These are phyloP conservation scores for Teleogryllus occipitalis DNA, from an alignment of 1,140 invertebrate genomes.

Conservation along the genomic window DNA sequence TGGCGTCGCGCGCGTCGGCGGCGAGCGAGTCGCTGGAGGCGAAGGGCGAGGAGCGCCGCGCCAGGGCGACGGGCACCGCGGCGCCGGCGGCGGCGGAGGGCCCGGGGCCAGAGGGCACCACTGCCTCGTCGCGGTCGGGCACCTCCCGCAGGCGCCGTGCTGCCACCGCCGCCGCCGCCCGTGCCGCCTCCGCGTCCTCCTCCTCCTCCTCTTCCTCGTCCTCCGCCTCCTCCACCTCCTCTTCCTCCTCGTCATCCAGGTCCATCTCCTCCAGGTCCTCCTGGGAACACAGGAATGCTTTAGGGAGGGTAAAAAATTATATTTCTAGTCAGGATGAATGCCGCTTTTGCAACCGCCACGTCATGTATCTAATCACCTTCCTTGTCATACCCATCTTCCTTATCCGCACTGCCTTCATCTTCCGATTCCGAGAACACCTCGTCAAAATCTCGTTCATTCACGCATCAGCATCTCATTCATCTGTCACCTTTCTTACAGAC, in stretches of 20 bases:
- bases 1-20: conserved; percentile 68
- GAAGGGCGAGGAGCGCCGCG: conserved; percentile 51
- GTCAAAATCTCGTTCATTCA: too few species aligned
- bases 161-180: not conserved
- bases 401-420: too few species aligned
- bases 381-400: too few species aligned
- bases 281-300: not conserved
- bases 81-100: not conserved
- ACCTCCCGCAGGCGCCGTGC: not conserved
- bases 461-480: too few species aligned
- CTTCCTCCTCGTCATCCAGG: conserved; percentile 16
- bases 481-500: too few species aligned
- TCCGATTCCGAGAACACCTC: too few species aligned
- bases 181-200: not conserved
- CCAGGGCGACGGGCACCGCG: not conserved
- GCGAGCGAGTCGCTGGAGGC: conserved; percentile 71
- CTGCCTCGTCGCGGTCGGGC: not conserved
- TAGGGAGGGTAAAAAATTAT: too few species aligned
- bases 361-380: too few species aligned
- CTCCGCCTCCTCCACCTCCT: conserved; percentile 8
- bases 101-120: not conserved
- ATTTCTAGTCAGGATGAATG: too few species aligned
- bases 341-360: too few species aligned
- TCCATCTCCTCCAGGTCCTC: conserved; percentile 7
- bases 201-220: not conserved